Base-by-base conservation (phyloP, 2,797 vertebrate genomes). In the Pampus argenteus region DNA sequence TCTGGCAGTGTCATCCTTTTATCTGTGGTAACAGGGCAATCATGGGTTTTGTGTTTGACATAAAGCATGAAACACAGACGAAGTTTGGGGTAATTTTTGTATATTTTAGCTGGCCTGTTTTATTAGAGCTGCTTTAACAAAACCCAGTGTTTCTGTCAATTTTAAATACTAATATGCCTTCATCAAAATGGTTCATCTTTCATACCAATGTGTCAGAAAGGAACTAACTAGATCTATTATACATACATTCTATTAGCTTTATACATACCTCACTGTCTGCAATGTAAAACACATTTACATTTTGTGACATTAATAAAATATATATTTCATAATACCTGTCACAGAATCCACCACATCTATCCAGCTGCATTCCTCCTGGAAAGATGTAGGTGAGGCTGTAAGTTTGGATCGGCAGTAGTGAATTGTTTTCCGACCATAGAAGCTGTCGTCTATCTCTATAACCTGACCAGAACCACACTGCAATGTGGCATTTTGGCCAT, bases 401-500 rank as follows among this genome's bases (percentile, higher is more conserved):
- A 67, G 3, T 9, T 88, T 83, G 17, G 80, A 74, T 59, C 82
- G 80, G 82, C 97, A 99, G 64, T 96, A 97, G 84, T 97, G 92
- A 55, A 94, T 88, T 0, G 91, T 96, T 84, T 95, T 96, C 50
- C 95, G 87, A 51, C 97, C 96, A 0, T 96, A 98, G 90, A 97
- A 95, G 64, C 96, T 95, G 17, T 96, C 94, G 5, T 89, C 94
- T 28, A 98, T 90, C 68, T 95, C 89, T 78, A 98, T 93, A 48
- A 98, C 96, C 83, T 96, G 91, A 81, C 96, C 97, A 0, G 95
- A 97, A n/a, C 95, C 95, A 51, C 97, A 98, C 50, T 97, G 95
- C 56, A 96, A 69, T 6, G 96, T 96, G 51, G 93, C 95, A n/a
- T 96, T 96, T 79, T 92, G 90, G n/a, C 94, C 93, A 8, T 93